These are phyloP conservation scores for Mnemiopsis leidyi DNA, from an alignment of 37 sponge, comb jelly and placozoan species.

Conservation along the genomic window DNA sequence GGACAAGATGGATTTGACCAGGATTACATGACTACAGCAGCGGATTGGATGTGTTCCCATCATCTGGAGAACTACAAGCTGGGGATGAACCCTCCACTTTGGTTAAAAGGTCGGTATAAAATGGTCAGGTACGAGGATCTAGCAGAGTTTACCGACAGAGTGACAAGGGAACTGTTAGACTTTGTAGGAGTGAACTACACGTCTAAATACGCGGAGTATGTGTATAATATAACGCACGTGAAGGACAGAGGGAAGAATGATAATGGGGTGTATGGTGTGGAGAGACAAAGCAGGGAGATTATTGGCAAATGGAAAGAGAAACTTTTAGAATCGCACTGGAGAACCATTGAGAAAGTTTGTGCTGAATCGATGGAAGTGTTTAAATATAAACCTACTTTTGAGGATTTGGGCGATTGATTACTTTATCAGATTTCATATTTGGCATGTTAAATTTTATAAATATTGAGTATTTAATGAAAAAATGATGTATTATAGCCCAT, in stretches of 20 bases:
- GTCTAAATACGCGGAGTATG: not conserved
- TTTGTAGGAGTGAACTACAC: not conserved
- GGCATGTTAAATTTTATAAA: no score
- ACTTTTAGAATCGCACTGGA: not conserved
- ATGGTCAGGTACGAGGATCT: slow-evolving; percentile 57
- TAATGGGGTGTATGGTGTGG: not conserved
- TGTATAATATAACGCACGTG: not conserved
- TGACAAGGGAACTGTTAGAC: not conserved
- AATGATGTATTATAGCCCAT: no score
- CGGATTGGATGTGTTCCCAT: not conserved
- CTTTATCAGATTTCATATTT: no score
- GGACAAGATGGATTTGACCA: not conserved
- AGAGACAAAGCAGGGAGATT: not conserved
- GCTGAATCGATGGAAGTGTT: not conserved
- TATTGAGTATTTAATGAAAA: no score
- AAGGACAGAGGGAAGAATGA: slow-evolving; percentile 6
- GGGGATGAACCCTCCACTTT: not conserved
- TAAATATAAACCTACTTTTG: not conserved
- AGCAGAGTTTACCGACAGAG: not conserved
- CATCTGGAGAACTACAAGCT: slow-evolving; percentile 57
- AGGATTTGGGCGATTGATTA: not conserved
- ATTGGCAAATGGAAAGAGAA: not conserved
- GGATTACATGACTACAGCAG: not conserved
- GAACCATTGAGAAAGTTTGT: slow-evolving; percentile 28
- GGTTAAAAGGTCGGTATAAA: slow-evolving; percentile 40